Base-by-base conservation (phyloP, 2,113 vertebrate species). In the Psammodynastes pulverulentus region DNA sequence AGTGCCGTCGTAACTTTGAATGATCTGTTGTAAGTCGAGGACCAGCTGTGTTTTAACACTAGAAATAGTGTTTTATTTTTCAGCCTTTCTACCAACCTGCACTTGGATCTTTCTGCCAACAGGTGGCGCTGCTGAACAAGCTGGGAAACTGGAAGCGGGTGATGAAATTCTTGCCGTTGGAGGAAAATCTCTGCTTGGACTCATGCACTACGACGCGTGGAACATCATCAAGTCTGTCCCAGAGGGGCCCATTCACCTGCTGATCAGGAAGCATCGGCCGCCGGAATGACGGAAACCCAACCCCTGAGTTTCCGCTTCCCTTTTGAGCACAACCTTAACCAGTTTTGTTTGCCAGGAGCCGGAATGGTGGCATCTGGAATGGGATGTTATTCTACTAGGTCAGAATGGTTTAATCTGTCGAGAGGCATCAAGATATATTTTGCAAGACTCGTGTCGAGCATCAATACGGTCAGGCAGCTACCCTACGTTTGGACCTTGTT, bases 131-230 rank as follows among this genome's bases (percentile, higher is more conserved):
- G 98, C 98, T 0, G 98, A 99, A 95, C 98, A 98, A 94, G 98
- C 98, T 9, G 97, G 98, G 95, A 97, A 95, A 48, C 97, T 99
- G 87, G 97, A 98, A 94, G 97, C 98, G 24, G 99, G 98, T 5
- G 98, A 99, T 94, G 98, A 99, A 97, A 97, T 99, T 93, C 97
- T 99, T 93, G 98, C 98, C 54, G 97, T 99, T 92, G 98, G 98
- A 9, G 98, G 98, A n/a, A 98, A 97, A 62, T 98, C 98, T 9
- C 95, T 99, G 93, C 97, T 98, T 88, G 98, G 98, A 62, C 98
- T 99, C 91, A 97, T 98, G 98, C 98, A 98, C 96, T 98, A 98
- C 0, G 98, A 99, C 43, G 98, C 98, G 95, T 99, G 99, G 98
- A 99, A 98, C 94, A 97, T 98, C 58, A 98, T 99, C 96, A 99